Conservation (phyloP, 2,113 vertebrate genomes). For the Promerops cafer region DNA sequence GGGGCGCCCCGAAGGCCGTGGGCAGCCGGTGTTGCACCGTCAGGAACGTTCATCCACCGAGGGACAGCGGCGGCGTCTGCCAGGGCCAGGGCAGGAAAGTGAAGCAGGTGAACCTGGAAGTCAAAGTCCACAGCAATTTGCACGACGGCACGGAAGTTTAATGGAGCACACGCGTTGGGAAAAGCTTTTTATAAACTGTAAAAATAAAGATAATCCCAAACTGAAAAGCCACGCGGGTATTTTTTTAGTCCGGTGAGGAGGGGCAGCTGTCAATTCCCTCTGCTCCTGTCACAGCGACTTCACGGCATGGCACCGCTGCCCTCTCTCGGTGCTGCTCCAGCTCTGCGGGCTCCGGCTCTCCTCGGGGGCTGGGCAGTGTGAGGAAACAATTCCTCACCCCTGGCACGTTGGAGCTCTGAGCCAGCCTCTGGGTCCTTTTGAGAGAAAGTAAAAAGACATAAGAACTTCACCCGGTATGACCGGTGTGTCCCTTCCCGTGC, state of each 20-base stretch:
- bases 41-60: slow-evolving; percentile 79
- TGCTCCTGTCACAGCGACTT: slow-evolving; percentile 76
- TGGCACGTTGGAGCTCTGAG: neutral
- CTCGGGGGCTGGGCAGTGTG: neutral
- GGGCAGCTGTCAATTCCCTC: slow-evolving; percentile 46
- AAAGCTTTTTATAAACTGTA: slow-evolving; percentile 77
- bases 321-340: too few species aligned
- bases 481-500: too few species aligned
- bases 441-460: neutral
- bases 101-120: slow-evolving; percentile 89
- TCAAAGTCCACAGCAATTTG: slow-evolving; percentile 90
- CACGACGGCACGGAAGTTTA: slow-evolving; percentile 93
- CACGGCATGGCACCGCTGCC: neutral
- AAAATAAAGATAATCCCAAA: neutral
- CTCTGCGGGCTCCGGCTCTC: neutral
- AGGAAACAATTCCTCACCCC: fast-evolving
- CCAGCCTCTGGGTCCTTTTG: neutral
- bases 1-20: slow-evolving; percentile 72
- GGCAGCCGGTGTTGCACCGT: slow-evolving; percentile 82
- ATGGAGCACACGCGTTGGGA: neutral
- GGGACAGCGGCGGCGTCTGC: slow-evolving; percentile 58
- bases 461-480: neutral
- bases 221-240: slow-evolving; percentile 64
- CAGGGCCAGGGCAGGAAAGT: slow-evolving; percentile 72
- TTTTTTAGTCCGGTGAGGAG: slow-evolving; percentile 75